phyloP scores from a whole-genome alignment of 1,140 invertebrate genomes.

The Colletes latitarsis region DNA sequence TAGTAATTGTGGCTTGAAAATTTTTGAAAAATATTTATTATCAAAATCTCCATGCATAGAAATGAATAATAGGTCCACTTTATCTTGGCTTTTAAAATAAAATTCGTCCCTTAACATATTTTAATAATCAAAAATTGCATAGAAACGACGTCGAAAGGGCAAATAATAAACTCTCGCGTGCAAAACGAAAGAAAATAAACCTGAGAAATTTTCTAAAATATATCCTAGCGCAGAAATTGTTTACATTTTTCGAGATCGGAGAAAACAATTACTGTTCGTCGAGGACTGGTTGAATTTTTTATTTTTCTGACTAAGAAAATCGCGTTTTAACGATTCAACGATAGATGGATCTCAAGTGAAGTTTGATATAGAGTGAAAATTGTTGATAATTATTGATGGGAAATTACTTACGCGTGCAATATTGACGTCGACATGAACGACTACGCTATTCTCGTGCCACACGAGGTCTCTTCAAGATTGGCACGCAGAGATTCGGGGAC shows the following conservation, averaged over 20 bases:
- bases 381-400: conserved; percentile 8
- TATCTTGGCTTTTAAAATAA: too few species aligned
- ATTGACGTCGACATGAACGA: conserved; percentile 69
- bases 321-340: too few species aligned
- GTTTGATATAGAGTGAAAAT: neutral
- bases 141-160: conserved; percentile 6
- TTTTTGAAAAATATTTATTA: too few species aligned
- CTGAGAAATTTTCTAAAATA: neutral
- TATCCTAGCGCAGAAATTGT: neutral
- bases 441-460: conserved; percentile 70
- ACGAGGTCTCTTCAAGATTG: conserved; percentile 68
- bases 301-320: too few species aligned
- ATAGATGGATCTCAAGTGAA: too few species aligned
- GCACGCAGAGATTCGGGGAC: conserved; percentile 75
- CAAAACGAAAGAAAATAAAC: neutral
- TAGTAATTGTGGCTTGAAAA: too few species aligned
- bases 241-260: conserved; percentile 1
- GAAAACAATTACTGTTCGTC: neutral
- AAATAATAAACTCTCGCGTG: neutral
- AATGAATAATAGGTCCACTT: too few species aligned
- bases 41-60: too few species aligned
- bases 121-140: too few species aligned
- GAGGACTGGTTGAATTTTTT: too few species aligned
- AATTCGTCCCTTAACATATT: too few species aligned
- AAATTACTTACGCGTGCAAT: neutral